phyloP scores from a whole-genome alignment of 2,888 invertebrate species.

The Tenodera sinensis region DNA sequence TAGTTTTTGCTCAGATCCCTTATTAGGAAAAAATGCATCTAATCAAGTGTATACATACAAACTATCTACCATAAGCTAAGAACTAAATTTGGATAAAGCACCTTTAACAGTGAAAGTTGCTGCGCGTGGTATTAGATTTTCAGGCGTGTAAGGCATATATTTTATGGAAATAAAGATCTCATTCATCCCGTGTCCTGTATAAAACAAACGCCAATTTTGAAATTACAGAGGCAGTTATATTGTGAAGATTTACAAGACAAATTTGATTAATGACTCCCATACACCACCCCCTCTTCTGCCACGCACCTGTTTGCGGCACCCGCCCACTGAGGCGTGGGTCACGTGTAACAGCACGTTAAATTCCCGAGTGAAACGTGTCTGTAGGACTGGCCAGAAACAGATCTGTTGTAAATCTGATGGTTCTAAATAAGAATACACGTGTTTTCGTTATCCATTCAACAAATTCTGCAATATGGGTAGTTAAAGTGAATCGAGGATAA shows the following conservation, averaged over 20 bases:
- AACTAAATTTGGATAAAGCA: too few relatives aligned
- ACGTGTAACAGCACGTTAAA: background rate
- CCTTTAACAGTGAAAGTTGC: too few relatives aligned
- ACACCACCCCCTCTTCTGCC: background rate
- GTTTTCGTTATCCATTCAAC: background rate
- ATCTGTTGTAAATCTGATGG: background rate
- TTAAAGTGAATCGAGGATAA: background rate
- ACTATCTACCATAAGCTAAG: too few relatives aligned
- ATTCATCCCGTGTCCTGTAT: too few relatives aligned
- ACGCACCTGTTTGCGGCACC: background rate
- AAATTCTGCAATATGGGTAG: background rate
- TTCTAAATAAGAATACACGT: background rate
- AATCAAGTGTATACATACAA: too few relatives aligned
- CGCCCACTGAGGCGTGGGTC: background rate
- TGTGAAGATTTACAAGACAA: background rate
- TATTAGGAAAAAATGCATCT: too few relatives aligned
- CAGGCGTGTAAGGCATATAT: too few relatives aligned
- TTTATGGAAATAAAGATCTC: too few relatives aligned
- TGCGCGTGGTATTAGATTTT: too few relatives aligned
- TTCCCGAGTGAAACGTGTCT: background rate
- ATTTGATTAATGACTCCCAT: background rate
- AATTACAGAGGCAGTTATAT: background rate
- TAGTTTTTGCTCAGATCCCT: too few relatives aligned
- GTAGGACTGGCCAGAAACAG: background rate
- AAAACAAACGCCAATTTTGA: too few relatives aligned